Percentiles rank a stretch among this genome's conserved stretches.
phyloP scores from a whole-genome alignment of 2,888 invertebrate genomes.

The Amiota mariae region DNA sequence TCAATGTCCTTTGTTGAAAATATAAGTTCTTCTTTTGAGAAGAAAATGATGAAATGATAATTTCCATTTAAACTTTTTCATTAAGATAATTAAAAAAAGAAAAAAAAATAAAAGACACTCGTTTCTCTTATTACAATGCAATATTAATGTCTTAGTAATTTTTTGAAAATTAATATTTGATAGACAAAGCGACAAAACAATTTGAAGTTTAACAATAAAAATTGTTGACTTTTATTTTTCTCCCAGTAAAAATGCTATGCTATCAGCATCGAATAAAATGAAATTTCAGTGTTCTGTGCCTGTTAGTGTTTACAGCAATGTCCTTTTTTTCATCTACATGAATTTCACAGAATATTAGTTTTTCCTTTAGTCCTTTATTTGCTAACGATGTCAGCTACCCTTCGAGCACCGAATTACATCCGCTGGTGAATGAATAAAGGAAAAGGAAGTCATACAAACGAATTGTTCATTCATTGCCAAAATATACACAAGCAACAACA shows the following conservation, averaged over 20 bases:
- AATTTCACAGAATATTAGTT: slow-evolving; percentile 23
- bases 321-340: slow-evolving; percentile 1
- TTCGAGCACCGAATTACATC: slow-evolving; percentile 2
- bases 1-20: neutral
- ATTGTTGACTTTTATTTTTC: too few species aligned
- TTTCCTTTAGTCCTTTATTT: neutral
- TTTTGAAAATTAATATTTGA: too few species aligned
- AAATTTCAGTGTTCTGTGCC: too few species aligned
- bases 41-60: neutral
- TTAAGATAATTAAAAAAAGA: slow-evolving; percentile 62
- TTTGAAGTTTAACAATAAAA: too few species aligned
- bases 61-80: slow-evolving; percentile 63
- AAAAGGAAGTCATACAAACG: slow-evolving; percentile 18
- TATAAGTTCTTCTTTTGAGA: neutral
- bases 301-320: neutral
- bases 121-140: too few species aligned
- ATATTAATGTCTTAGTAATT: too few species aligned
- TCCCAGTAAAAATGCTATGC: too few species aligned
- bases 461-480: slow-evolving; percentile 22
- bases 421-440: neutral
- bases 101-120: slow-evolving; percentile 45
- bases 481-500: neutral
- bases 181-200: too few species aligned
- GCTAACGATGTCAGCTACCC: neutral
- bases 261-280: too few species aligned